phyloP scores from a whole-genome alignment of 2,888 invertebrate genomes.

The Osmoderma eremita region DNA sequence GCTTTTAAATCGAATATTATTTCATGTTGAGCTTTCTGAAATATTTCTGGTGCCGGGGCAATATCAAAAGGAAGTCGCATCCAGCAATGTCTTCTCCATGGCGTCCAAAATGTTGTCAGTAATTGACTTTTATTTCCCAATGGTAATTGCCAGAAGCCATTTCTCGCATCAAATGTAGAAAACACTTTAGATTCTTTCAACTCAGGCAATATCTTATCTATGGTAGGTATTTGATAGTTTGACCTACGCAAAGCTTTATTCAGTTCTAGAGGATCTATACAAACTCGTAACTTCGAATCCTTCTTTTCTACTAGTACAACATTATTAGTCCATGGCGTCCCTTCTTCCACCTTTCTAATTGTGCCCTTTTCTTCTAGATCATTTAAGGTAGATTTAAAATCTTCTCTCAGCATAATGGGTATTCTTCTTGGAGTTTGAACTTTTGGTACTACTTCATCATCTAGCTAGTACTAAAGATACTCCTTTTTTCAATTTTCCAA shows the following conservation, averaged over 20 bases:
- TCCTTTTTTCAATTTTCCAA: constrained; percentile 3
- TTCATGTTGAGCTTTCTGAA: constrained; percentile 37
- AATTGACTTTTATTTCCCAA: constrained; percentile 10
- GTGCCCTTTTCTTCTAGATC: too few relatives aligned
- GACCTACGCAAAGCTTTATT: constrained; percentile 15
- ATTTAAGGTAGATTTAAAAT: too few relatives aligned
- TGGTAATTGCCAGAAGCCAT: constrained; percentile 46
- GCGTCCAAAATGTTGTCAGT: too few relatives aligned
- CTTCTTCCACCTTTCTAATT: too few relatives aligned
- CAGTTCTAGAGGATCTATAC: constrained; percentile 21
- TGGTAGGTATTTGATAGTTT: constrained; percentile 20
- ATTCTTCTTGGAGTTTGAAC: constrained; percentile 22
- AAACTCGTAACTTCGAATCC: constrained; percentile 8
- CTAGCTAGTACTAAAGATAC: not conserved
- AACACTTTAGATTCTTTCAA: constrained; percentile 42
- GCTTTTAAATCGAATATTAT: constrained; percentile 38
- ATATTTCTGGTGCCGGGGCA: constrained; percentile 6
- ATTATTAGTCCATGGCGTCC: constrained; percentile 24
- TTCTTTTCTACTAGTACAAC: constrained; percentile 19
- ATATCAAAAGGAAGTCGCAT: too few relatives aligned
- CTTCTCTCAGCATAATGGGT: constrained; percentile 1
- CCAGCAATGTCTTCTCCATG: too few relatives aligned
- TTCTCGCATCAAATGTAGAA: constrained; percentile 43
- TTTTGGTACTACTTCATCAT: constrained; percentile 15
- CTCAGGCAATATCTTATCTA: constrained; percentile 34